Base-by-base conservation (phyloP, 1,140 invertebrate species). In the Lepidotrigona ventralis region DNA sequence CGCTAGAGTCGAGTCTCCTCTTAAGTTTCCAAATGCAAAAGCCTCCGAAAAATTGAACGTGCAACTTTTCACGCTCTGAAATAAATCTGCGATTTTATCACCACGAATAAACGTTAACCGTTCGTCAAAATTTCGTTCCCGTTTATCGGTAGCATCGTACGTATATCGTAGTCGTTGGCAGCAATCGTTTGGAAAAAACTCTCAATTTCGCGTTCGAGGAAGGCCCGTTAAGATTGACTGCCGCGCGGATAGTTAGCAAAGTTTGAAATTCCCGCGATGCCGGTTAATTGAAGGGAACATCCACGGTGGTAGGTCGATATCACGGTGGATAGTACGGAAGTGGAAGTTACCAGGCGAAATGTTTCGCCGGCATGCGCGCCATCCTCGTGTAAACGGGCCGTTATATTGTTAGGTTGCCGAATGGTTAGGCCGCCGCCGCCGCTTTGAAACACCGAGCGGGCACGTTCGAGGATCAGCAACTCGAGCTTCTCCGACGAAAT, bases 321-420 rank as follows among this genome's bases (percentile, higher is more conserved):
- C 58, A 26, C 14, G 63, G 63, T 14, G 6, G 39, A 46, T 33
- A 11, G 60, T 19, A 74, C 53, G 26, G 33, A 33, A 33, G 5
- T 4, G 26, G 8, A 66, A 78, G 46, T 66, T 66, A 29, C 14
- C 23, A 51, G 66, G 58, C 39, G 75, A 78, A 68, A 66, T 17
- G 56, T 75, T 63, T 46, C 73, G 33, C 17, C 15, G 46, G 75
- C 63, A 78, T 51, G 60, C 39, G 63, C 19, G 8, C 26, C 17
- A 66, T 29, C 26, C 51, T 14, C 75, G 46, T 77, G 63, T 53
- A 77, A 77, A 68, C 63, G 60, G 60, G 33, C n/a, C n/a, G 46
- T 64, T 54, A 66, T 54, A 66, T 77, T 23, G 75, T 77, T 77
- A 26, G 14, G 51, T 64, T 53, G 39, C 39, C 39, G 39, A 64